Evolutionary conservation across 1,140 invertebrate genomes (phyloP), one percentile per base, ranked within the genome.

Genomic region (Drosophila teissieri): DNA sequence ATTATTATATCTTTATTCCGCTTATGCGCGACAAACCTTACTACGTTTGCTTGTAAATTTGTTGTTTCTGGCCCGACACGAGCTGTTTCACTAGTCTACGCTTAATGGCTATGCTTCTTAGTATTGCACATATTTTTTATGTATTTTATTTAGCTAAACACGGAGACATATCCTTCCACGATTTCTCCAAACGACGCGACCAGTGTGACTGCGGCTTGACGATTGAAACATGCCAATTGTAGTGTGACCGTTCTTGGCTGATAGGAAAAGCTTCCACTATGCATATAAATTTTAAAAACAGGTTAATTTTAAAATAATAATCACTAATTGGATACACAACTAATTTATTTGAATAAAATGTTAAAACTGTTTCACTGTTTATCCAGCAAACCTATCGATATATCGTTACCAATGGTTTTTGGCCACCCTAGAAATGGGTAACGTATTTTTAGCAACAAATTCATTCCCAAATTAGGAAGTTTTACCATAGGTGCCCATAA

Each of bases 1-100:
- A 85, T 85, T 85, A 83, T 83, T 83, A 80, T 76, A 80, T 58
- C 36, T 79, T 42, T 55, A 70, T 51, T 31, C 31, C 31, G 60
- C 64, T 48, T 45, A 51, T 68, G 72, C 60, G 73, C 70, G 60
- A 67, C 55, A 40, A 63, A 58, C 48, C 31, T 11, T 40, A 15
- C 46, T 10, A 22, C 17, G 36, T 53, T 22, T 22, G 54, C 4
- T 56, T 65, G 48, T 73, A 42, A 8, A 42, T 53, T 58, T 55
- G 15, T 61, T 40, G 27, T 48, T 69, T 68, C 31, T 45, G 12
- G 6, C n/a, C n/a, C 46, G 10, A 14, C 51, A 19, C 17, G 37
- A 34, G 17, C 36, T 12, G 19, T 8, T 31, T 27, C 64, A 22
- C 60, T 48, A 17, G 40, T 34, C 40, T 45, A 31, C 55, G 40